Percentiles rank a stretch among this genome's conserved stretches.
Evolutionary conservation across 2,888 invertebrate species (phyloP).

Genomic region (Meliscaeva auricollis): DNA sequence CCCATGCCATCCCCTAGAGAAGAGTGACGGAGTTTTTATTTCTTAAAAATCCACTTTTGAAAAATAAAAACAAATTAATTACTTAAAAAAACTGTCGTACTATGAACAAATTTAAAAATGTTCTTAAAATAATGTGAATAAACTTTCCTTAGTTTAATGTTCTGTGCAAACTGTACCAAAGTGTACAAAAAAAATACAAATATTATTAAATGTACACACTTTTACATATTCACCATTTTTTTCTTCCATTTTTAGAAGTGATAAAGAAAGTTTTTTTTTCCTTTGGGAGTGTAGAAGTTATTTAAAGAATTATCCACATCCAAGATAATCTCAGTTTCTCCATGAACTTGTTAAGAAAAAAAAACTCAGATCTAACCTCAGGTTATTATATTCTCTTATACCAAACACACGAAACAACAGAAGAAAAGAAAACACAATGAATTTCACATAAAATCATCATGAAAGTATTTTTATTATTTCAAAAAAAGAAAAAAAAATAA

Average conservation of each 20-base stretch:
- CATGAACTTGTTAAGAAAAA: neutral
- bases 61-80: too few relatives aligned
- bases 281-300: constrained; percentile 4
- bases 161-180: too few relatives aligned
- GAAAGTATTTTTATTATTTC: neutral
- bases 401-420: neutral
- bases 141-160: too few relatives aligned
- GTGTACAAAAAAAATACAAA: too few relatives aligned
- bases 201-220: neutral
- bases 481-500: neutral
- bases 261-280: neutral
- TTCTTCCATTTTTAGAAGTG: neutral
- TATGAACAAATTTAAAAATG: too few relatives aligned
- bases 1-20: too few relatives aligned
- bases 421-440: neutral
- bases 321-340: constrained; percentile 2
- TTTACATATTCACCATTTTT: neutral
- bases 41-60: too few relatives aligned
- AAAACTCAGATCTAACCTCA: constrained; percentile 14
- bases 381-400: constrained; percentile 20
- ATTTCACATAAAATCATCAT: constrained; percentile 21
- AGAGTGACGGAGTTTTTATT: too few relatives aligned
- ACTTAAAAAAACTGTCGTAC: too few relatives aligned
- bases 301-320: constrained; percentile 12
- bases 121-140: too few relatives aligned